A percentile compares a stretch with the other conserved stretches of the same genome.
Evolutionary conservation across 2,113 vertebrate genomes (phyloP).

Genomic region (Sigmodon hispidus): DNA sequence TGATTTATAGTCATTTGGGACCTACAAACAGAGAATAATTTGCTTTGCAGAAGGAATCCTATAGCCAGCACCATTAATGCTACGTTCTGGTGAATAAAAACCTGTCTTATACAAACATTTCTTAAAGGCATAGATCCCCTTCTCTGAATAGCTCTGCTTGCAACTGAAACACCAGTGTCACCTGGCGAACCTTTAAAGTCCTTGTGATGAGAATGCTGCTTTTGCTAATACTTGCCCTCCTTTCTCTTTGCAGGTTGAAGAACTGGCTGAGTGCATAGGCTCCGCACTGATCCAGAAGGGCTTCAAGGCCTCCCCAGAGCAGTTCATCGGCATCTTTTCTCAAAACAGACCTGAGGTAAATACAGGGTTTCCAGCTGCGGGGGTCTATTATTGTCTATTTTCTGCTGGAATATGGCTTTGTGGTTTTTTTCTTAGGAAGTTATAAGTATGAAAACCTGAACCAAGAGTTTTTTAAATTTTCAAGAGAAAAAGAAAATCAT

Average conservation of each 20-base stretch:
- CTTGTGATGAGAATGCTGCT: fast-evolving
- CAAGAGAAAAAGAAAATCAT: no score
- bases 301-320: slow-evolving; percentile 88
- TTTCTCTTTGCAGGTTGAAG: slow-evolving; percentile 85
- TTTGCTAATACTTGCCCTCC: background rate
- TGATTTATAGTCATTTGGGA: background rate
- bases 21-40: background rate
- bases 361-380: background rate
- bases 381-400: background rate
- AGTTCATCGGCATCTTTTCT: slow-evolving; percentile 93
- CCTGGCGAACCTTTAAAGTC: background rate
- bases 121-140: no score
- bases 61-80: background rate
- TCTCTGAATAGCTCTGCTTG: no score
- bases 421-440: background rate
- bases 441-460: background rate
- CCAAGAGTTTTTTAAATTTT: background rate
- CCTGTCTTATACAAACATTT: background rate
- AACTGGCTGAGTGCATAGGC: slow-evolving; percentile 89
- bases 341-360: slow-evolving; percentile 98
- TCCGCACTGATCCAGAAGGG: slow-evolving; percentile 94
- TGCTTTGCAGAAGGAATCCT: background rate
- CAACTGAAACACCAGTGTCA: fast-evolving
- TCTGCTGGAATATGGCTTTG: background rate
- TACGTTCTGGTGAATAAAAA: background rate